phyloP scores from a whole-genome alignment of 2,888 invertebrate species.

The Timema podura region DNA sequence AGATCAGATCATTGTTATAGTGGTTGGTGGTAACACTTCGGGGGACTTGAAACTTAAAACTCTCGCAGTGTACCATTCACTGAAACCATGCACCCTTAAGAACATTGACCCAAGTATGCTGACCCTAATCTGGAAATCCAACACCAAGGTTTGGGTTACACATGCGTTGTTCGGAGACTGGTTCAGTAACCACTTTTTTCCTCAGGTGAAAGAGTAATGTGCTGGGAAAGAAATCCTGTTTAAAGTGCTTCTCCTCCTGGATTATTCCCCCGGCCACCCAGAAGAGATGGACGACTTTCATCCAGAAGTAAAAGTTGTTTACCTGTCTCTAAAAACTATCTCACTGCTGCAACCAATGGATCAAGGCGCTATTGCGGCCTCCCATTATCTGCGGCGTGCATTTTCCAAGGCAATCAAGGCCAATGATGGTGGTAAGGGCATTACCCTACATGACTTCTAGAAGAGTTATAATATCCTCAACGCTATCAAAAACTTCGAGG shows the following conservation, averaged over 20 bases:
- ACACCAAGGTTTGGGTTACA: neutral
- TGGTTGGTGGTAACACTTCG: neutral
- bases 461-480: neutral
- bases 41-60: neutral
- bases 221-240: neutral
- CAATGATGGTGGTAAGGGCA: neutral
- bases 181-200: neutral
- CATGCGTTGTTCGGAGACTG: neutral
- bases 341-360: conserved; percentile 2
- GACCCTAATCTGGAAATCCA: neutral
- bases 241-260: neutral
- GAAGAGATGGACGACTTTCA: neutral
- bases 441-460: neutral
- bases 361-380: neutral
- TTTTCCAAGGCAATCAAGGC: conserved; percentile 3
- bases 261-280: neutral
- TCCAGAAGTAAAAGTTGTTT: neutral
- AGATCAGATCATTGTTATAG: neutral
- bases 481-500: too few species aligned
- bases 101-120: too few species aligned
- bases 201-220: neutral
- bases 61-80: neutral
- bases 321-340: neutral
- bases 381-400: neutral
- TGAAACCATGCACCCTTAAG: neutral